Evolutionary conservation across 2,797 vertebrate genomes (phyloP).

Genomic region (Tadarida brasiliensis): DNA sequence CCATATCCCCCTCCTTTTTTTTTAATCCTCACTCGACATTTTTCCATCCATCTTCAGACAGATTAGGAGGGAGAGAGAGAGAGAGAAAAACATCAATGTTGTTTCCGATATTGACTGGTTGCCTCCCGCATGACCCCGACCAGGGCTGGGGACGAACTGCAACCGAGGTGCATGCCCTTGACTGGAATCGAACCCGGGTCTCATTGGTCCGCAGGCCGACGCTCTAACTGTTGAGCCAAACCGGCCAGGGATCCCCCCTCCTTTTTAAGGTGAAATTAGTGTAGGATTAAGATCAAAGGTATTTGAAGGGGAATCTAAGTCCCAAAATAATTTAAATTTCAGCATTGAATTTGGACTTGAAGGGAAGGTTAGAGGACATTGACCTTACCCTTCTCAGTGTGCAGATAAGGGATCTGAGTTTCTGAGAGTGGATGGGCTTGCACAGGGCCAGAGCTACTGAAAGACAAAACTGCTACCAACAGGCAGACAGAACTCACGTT

Average conservation of each 20-base stretch:
- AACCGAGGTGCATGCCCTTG: too few species aligned
- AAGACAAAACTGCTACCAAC: not conserved
- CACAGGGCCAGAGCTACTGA: not conserved
- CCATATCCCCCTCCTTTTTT: rapidly evolving
- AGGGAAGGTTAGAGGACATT: not conserved
- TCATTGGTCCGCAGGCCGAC: too few species aligned
- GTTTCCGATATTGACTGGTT: too few species aligned
- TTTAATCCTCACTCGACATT: too few species aligned
- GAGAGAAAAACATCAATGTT: too few species aligned
- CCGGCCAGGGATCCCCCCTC: too few species aligned
- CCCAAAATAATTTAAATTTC: not conserved
- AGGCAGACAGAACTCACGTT: not conserved
- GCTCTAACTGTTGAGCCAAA: too few species aligned
- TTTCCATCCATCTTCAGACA: too few species aligned
- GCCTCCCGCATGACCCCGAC: too few species aligned
- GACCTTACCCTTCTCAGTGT: not conserved
- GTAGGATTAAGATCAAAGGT: not conserved
- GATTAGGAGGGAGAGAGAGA: too few species aligned
- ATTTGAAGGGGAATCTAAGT: slow-evolving; percentile 2
- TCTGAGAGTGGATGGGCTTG: not conserved
- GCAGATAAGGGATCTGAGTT: not conserved
- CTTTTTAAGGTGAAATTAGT: not conserved
- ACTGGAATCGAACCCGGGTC: too few species aligned
- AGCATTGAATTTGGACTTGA: not conserved
- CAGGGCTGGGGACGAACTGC: too few species aligned